Base-by-base conservation (phyloP, 35 echinoderm and acorn worm genomes). In the Apostichopus californicus region DNA sequence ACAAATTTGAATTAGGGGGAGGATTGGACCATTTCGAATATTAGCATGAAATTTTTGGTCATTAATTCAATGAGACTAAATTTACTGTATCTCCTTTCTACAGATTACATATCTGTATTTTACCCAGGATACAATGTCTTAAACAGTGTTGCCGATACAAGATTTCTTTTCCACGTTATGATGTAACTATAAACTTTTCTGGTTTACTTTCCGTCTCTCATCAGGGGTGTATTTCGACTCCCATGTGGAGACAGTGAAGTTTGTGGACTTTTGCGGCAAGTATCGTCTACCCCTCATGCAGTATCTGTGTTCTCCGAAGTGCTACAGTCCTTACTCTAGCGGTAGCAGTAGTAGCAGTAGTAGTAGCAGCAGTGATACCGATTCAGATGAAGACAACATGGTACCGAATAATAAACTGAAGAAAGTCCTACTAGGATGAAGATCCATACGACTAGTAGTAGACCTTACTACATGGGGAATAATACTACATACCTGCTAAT, bases 181-280 rank as follows among this genome's bases (percentile, higher is more conserved):
- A 61, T 61, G 12, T 61, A 61, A 61, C 58, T 12, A 61, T 61
- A 75, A 7, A 0, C n/a, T 75, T n/a, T 22, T 46, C 34, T 46
- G 34, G 0, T 75, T 75, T 18, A 5, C 54, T 20, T 85, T 89
- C 52, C 5, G 26, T 87, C 25, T 56, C 55, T 57, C 77, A 87
- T 57, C 94, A 98, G 96, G 94, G 88, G 94, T 98, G 0, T 98
- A 98, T 73, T 98, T 98, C 77, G 91, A 94, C 22, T 95, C 96
- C 10, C 92, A 87, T n/a, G 86, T 98, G 22, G 93, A 98, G 86
- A 95, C 95, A n/a, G 83, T 98, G 79, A 98, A 98, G 81, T 98
- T 98, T 88, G 96, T 98, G 24, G 96, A 98, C 54, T 98, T 98
- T 91, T 98, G 96, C 72, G 96, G 96, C 79, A 98, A 98, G 70